Percentiles rank a stretch among this genome's conserved stretches.
phyloP scores from a whole-genome alignment of 2,888 invertebrate genomes.

The Tetheella fluctuosa region DNA sequence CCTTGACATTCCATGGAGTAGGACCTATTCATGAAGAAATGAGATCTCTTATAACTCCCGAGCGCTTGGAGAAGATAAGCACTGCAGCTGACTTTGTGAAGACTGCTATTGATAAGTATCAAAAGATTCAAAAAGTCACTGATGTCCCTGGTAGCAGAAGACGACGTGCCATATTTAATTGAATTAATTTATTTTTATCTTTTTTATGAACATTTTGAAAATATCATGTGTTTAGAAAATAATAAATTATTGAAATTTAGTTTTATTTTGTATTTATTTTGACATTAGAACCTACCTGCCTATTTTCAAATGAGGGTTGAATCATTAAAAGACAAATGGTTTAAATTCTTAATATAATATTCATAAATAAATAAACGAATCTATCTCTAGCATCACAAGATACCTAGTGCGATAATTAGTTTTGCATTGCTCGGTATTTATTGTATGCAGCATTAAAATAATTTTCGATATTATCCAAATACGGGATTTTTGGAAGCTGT shows the following conservation, averaged over 20 bases:
- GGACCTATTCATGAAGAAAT: constrained; percentile 84
- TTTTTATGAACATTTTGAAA: not conserved
- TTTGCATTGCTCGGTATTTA: constrained; percentile 38
- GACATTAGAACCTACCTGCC: not conserved
- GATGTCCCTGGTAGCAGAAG: constrained; percentile 44
- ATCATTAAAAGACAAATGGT: not conserved
- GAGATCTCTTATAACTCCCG: constrained; percentile 83
- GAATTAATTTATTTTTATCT: constrained; percentile 15
- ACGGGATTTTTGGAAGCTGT: constrained; percentile 68
- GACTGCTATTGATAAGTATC: constrained; percentile 86
- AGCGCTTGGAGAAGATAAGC: constrained; percentile 84
- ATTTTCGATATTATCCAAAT: constrained; percentile 41
- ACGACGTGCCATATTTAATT: constrained; percentile 50
- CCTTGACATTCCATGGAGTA: constrained; percentile 84
- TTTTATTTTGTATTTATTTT: not conserved
- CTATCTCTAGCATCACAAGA: constrained; percentile 9
- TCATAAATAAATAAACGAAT: constrained; percentile 13
- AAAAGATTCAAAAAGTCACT: constrained; percentile 67
- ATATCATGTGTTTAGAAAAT: not conserved
- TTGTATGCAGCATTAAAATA: constrained; percentile 37
- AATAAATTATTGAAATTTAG: not conserved
- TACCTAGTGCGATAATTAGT: constrained; percentile 12
- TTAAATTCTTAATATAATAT: constrained; percentile 13
- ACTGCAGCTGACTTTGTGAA: constrained; percentile 84
- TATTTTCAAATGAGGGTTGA: not conserved